Conservation (phyloP, 1,140 invertebrate species). For the Scaptomyza montana region DNA sequence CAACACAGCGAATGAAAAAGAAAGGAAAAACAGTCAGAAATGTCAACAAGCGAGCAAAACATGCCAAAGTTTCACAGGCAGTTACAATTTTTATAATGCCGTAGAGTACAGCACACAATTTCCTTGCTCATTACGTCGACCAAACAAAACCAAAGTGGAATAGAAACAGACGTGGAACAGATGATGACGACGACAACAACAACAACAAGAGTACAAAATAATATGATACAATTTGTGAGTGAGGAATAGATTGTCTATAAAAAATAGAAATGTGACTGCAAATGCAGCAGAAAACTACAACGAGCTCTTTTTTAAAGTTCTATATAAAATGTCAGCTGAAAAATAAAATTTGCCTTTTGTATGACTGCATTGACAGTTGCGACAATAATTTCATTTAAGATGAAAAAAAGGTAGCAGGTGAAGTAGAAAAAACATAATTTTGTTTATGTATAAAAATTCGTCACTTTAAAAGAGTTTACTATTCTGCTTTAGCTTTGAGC, state of each 20-base stretch:
- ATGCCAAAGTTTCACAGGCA: slow-evolving; percentile 44
- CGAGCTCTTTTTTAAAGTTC: slow-evolving; percentile 5
- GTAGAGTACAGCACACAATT: slow-evolving; percentile 37
- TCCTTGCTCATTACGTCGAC: slow-evolving; percentile 55
- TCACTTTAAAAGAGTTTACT: neutral
- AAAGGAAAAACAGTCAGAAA: slow-evolving; percentile 46
- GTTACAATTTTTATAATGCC: slow-evolving; percentile 42
- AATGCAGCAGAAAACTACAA: slow-evolving; percentile 6
- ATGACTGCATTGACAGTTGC: too few species aligned
- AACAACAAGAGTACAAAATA: slow-evolving; percentile 40
- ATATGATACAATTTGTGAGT: slow-evolving; percentile 43
- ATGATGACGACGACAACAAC: slow-evolving; percentile 8
- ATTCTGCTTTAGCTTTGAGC: slow-evolving; percentile 10
- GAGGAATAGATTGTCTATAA: neutral
- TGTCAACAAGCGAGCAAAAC: slow-evolving; percentile 39
- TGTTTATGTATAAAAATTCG: neutral
- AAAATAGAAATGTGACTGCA: slow-evolving; percentile 39
- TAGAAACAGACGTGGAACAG: slow-evolving; percentile 37
- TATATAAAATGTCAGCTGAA: too few species aligned
- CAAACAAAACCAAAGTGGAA: slow-evolving; percentile 49
- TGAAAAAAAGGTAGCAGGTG: too few species aligned
- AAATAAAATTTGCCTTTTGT: too few species aligned
- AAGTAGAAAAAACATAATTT: too few species aligned
- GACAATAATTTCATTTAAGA: too few species aligned
- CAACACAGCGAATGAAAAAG: slow-evolving; percentile 35